These are phyloP conservation scores for Jacana jacana DNA, from an alignment of 2,113 vertebrate genomes.

Conservation along the genomic window DNA sequence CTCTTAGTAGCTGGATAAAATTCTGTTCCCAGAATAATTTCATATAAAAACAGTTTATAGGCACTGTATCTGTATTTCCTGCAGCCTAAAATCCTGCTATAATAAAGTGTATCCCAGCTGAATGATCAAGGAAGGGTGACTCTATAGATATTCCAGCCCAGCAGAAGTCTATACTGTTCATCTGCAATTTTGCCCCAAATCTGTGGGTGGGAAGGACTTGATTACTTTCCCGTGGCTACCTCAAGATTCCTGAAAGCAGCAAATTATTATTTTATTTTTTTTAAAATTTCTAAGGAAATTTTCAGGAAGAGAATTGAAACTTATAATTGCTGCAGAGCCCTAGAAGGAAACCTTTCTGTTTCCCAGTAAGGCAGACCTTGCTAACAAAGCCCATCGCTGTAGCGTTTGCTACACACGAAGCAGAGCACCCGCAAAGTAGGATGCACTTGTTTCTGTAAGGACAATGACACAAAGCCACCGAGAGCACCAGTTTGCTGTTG, in stretches of 20 bases:
- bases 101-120: background rate
- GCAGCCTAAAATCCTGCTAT: background rate
- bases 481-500: background rate
- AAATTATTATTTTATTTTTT: background rate
- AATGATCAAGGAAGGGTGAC: background rate
- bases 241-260: background rate
- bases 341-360: background rate
- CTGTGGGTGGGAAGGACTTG: background rate
- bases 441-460: background rate
- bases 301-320: background rate
- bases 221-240: background rate
- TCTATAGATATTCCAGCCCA: background rate
- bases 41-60: background rate
- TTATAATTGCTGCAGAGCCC: background rate
- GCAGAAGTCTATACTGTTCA: background rate
- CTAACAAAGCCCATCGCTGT: background rate
- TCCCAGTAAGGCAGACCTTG: background rate
- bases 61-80: background rate
- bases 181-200: background rate
- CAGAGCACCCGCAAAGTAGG: background rate
- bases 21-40: background rate
- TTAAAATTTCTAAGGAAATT: background rate
- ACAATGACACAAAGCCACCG: background rate
- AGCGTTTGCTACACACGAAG: background rate
- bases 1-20: background rate